Evolutionary conservation across 2,797 vertebrate genomes (phyloP), one percentile per base, ranked within the genome.

Genomic region (Ctenopoma multispine): DNA sequence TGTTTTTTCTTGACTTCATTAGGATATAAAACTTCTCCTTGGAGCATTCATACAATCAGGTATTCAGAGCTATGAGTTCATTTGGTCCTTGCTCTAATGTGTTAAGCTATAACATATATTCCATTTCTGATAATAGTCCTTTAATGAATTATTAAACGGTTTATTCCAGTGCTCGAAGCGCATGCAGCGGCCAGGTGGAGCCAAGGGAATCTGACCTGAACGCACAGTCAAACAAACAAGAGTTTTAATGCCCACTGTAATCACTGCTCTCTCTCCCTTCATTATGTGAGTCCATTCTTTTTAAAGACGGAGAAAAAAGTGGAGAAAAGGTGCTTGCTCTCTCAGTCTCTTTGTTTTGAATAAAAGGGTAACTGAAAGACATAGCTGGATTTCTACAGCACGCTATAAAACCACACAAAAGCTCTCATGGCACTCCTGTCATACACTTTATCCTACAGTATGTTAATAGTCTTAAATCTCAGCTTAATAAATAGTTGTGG

Each of bases 321-420:
- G 72, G 71, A 84, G 75, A 79, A 73, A 85, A 77, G 70, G 77
- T 67, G 63, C 61, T 79, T 69, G 14, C 57, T 46, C 72, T 78
- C 75, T 80, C 79, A 48, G 51, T 86, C 71, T 69, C 69, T 86
- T 75, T 72, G 60, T 74, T 81, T 73, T 72, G 67, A 86, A 87
- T 81, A 80, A 91, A 86, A 89, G 76, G 72, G 60, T 81, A 83
- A 88, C 75, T 70, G 77, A 89, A 91, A 92, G 79, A 89, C 87
- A 77, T 80, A 82, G 85, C 75, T 90, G 81, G 87, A 76, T 76
- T 81, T 88, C 83, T 78, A 81, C 58, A 36, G 73, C 18, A 54
- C 66, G 47, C 81, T 77, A 56, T 87, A 87, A 91, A 91, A 81
- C 72, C 72, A 77, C 79, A 91, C 85, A 88, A 85, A 86, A 65